Evolutionary conservation across 2,888 invertebrate species (phyloP), one percentile per base, ranked within the genome.

Genomic region (Chrysomela aeneicollis): DNA sequence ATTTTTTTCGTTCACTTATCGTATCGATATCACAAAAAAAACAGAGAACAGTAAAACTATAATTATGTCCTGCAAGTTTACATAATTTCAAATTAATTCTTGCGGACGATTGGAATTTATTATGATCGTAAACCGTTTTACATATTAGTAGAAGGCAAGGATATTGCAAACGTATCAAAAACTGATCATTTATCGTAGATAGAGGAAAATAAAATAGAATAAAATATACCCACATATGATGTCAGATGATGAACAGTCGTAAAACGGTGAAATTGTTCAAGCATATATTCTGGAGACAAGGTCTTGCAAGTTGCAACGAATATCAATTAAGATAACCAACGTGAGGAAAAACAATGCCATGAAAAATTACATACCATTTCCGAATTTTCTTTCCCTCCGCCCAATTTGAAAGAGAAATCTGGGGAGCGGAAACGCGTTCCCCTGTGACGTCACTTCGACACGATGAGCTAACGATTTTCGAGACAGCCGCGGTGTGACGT

Each of bases 401-500:
- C 35, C 2, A 42, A n/a, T 1, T 15, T 42, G 42, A 42, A 42
- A 42, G 15, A 42, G 42, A 42, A 42, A 42, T 15, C 15, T 1
- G 15, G 15, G 42, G 2, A 12, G 2, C 15, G 15, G 15, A 15
- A 42, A 42, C 9, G 15, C 42, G 15, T 15, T 42, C 42, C 42
- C 42, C n/a, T 42, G 42, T 42, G 42, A 42, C 42, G 15, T 42
- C 42, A 42, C 15, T 42, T 42, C 42, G 42, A 5, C 26, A 26
- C 26, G 26, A 26, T 26, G 26, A 42, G 42, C 42, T 42, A 42
- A 42, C 42, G 42, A 42, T 42, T 42, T 42, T 15, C 42, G 35
- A 35, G 2, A 35, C 35, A 35, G 35, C 35, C 42, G 42, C 42
- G 42, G 42, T 42, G 15, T 42, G 42, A 42, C 42, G 42, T 42